Evolutionary conservation across 2,113 vertebrate genomes (phyloP).

Genomic region (Xiphophorus hellerii): DNA sequence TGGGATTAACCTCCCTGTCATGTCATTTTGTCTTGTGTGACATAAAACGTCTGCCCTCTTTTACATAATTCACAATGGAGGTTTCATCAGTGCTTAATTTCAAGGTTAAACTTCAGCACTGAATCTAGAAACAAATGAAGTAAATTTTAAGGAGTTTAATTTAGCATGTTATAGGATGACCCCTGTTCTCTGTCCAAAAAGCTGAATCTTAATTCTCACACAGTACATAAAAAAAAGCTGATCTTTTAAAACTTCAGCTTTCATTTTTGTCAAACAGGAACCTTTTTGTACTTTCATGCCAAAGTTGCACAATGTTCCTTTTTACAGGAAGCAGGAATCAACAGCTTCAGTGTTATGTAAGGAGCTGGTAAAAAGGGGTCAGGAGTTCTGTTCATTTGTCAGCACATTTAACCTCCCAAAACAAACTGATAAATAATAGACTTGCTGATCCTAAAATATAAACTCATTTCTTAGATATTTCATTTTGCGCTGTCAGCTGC

Average conservation of each 20-base stretch:
- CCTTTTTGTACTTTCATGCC: not conserved
- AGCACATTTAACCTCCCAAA: not conserved
- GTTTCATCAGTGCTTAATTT: not conserved
- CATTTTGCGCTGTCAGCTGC: not conserved
- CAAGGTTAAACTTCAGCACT: not conserved
- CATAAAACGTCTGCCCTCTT: not conserved
- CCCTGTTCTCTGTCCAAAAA: conserved; percentile 10
- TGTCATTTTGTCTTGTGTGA: not conserved
- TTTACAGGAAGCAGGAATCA: conserved; percentile 12
- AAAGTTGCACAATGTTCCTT: not conserved
- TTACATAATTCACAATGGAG: conserved; percentile 1
- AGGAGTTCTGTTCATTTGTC: not conserved
- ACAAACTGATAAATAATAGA: not conserved
- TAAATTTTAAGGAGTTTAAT: not conserved
- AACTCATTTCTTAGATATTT: not conserved
- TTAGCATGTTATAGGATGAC: not conserved
- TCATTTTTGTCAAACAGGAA: not conserved
- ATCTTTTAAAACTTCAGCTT: not conserved
- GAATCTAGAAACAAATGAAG: not conserved
- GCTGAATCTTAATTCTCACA: not conserved
- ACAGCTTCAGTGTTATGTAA: not conserved
- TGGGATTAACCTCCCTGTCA: conserved; percentile 42
- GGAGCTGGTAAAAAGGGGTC: conserved; percentile 1
- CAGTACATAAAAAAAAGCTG: not conserved
- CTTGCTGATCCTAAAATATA: not conserved